A percentile compares a stretch with the other conserved stretches of the same genome.
Conservation (phyloP, 2,113 vertebrate species). For the Pongo abelii region DNA sequence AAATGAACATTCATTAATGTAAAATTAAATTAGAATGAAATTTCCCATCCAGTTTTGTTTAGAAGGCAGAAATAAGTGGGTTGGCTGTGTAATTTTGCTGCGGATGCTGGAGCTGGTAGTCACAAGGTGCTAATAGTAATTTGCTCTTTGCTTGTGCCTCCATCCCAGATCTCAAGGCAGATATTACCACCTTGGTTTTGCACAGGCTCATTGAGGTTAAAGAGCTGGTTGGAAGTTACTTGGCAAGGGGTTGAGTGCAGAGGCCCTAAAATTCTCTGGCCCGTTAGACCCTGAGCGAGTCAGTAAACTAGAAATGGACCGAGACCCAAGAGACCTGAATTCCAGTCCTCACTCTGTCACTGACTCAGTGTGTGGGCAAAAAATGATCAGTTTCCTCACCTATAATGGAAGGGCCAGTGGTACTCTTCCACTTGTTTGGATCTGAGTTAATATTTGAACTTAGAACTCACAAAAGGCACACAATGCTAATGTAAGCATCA, state of each 20-base stretch:
- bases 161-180: neutral
- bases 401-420: fast-evolving
- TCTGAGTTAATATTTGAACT: neutral
- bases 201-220: slow-evolving; percentile 16
- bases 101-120: neutral
- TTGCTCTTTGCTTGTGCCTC: slow-evolving; percentile 25
- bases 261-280: neutral
- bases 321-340: neutral
- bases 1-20: slow-evolving; percentile 75
- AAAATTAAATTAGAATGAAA: slow-evolving; percentile 72
- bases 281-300: neutral
- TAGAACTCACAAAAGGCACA: neutral
- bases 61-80: slow-evolving; percentile 69
- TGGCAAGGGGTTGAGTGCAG: neutral
- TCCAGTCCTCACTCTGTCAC: neutral
- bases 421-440: neutral
- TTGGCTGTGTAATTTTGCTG: slow-evolving; percentile 36
- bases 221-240: slow-evolving; percentile 21
- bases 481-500: neutral
- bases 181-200: neutral
- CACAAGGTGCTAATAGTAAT: slow-evolving; percentile 6
- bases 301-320: neutral
- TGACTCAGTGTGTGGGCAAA: neutral
- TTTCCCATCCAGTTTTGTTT: slow-evolving; percentile 68
- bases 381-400: neutral